A percentile compares a stretch with the other conserved stretches of the same genome.
Conservation (phyloP, 2,888 invertebrate genomes). For the Tipula helvola region DNA sequence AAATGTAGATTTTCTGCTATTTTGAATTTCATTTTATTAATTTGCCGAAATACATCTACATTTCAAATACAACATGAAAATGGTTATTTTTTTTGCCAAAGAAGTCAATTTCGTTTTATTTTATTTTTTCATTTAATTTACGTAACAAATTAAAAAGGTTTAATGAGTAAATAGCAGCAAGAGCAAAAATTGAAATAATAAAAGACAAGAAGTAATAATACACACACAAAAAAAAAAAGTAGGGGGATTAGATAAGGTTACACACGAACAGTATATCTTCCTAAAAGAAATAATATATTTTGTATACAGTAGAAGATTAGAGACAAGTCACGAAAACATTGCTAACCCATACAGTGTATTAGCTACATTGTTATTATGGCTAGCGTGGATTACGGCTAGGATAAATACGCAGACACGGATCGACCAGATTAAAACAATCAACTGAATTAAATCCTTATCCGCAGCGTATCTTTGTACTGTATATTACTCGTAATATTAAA, state of each 20-base stretch:
- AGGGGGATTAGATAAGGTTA: background rate
- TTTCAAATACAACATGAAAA: background rate
- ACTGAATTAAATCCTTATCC: background rate
- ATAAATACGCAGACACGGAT: background rate
- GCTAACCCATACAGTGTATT: background rate
- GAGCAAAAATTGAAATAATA: background rate
- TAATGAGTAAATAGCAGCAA: constrained; percentile 4
- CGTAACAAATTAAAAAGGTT: constrained; percentile 4
- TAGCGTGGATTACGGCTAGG: background rate
- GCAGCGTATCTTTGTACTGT: background rate
- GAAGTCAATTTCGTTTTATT: background rate
- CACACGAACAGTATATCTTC: background rate
- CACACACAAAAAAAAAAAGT: background rate
- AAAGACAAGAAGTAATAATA: background rate
- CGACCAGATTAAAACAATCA: background rate
- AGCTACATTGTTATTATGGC: background rate
- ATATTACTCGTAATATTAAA: background rate
- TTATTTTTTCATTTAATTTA: background rate
- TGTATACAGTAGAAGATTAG: background rate
- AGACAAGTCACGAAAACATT: background rate
- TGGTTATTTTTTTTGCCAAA: background rate
- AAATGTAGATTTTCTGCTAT: background rate
- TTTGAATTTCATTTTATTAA: background rate
- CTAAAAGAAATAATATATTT: background rate
- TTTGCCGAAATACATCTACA: background rate